Evolutionary conservation across 2,888 invertebrate genomes (phyloP), one percentile per base, ranked within the genome.

Genomic region (Pollenia angustigena): DNA sequence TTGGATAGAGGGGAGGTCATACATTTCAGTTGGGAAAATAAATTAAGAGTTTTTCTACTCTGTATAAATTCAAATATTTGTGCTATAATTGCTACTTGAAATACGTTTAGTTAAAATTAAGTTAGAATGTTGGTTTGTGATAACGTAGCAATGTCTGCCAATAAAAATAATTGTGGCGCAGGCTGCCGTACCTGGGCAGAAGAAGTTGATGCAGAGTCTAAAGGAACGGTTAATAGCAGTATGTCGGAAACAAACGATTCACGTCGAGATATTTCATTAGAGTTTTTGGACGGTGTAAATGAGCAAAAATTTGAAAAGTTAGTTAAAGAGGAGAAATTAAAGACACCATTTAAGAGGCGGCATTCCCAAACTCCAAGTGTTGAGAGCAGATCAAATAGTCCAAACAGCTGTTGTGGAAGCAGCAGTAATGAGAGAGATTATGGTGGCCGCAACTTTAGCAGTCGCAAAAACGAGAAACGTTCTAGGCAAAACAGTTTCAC

Each of bases 341-440:
- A 93, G 88, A 93, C 93, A 2, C 93, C 93, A 0, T 93, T 93
- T 66, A 93, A 93, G 81, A 90, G 93, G 7, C 92, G 93, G 9
- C 91, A 93, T 56, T 93, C 93, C 0, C 89, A 90, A 46, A 91
- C 92, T 10, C 91, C 92, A 0, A 91, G 92, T 16, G 90, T 91
- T 11, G 90, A 90, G 6, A 92, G 92, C 81, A 91, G 92, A 10
- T 91, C 92, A 0, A 91, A 90, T 80, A 93, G 92, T 78, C 92
- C 92, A 0, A 91, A 91, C 23, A 91, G 90, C 80, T 88, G 68
- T 44, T 81, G 78, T n/a, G 87, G 62, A 23, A 89, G 90, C 64
- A 88, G 87, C n/a, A 81, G 81, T 66, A 87, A 83, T 42, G 87
- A 81, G 18, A 54, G 40, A 32, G 84, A 54, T 10, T 60, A 44